A percentile compares a stretch with the other conserved stretches of the same genome.
These are phyloP conservation scores for Avahi laniger DNA, from an alignment of 2,797 vertebrate species.

Conservation along the genomic window DNA sequence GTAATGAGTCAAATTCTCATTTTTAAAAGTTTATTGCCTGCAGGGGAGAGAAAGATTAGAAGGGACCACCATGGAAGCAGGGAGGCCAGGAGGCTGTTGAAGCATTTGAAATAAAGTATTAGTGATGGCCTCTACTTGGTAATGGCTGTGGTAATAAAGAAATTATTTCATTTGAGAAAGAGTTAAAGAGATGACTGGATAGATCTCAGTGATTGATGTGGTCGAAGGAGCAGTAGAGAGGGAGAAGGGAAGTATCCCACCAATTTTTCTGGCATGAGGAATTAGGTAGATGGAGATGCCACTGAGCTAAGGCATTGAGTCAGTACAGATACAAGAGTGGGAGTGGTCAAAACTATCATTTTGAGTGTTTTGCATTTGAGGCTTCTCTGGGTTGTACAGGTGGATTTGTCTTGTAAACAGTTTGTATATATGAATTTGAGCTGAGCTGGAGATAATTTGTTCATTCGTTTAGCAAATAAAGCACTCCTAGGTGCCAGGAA, in stretches of 20 bases:
- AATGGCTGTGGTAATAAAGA: background rate
- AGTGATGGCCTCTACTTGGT: background rate
- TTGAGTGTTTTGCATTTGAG: background rate
- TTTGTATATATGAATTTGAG: background rate
- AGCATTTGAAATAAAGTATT: background rate
- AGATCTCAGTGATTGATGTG: background rate
- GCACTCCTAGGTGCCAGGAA: background rate
- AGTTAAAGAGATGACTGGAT: background rate
- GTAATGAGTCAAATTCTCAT: background rate
- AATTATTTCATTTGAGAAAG: background rate
- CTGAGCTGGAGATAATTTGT: background rate
- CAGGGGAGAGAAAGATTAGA: background rate
- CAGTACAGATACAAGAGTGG: background rate
- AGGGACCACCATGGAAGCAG: background rate
- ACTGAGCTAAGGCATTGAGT: background rate
- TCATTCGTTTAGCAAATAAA: conserved; percentile 13
- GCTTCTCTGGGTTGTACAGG: background rate
- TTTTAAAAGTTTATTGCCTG: background rate
- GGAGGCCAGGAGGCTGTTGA: background rate
- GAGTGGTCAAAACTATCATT: background rate
- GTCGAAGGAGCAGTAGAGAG: background rate
- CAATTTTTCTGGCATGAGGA: background rate
- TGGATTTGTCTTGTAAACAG: background rate
- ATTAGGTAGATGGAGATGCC: background rate
- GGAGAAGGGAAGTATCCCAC: background rate